These are phyloP conservation scores for Labeo calbasu DNA, from an alignment of 2,797 vertebrate genomes.

Conservation along the genomic window DNA sequence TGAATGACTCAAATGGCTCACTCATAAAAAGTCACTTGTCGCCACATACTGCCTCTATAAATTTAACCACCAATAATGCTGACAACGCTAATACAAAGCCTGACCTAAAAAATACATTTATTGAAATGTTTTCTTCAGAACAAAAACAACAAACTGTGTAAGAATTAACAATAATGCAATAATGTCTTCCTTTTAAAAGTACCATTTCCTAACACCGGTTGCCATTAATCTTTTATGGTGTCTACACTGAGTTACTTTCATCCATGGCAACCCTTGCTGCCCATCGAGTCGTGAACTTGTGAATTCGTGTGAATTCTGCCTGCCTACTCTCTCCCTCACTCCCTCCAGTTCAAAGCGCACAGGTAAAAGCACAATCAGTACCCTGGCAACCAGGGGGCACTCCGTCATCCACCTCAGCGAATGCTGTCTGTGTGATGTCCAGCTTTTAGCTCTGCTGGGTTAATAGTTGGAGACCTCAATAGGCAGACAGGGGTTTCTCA, in stretches of 20 bases:
- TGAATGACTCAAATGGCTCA: background rate
- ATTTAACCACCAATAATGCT: background rate
- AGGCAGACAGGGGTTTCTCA: conserved; percentile 27
- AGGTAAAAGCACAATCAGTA: conserved; percentile 52
- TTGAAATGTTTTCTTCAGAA: background rate
- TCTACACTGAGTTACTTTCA: conserved; percentile 12
- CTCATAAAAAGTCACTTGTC: background rate
- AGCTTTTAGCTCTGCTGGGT: conserved; percentile 47
- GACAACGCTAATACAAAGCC: background rate
- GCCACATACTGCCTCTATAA: background rate
- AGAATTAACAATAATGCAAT: background rate
- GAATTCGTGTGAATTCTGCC: conserved; percentile 23
- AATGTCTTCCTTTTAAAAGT: no score
- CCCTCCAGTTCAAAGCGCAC: conserved; percentile 38
- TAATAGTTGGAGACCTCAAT: conserved; percentile 49
- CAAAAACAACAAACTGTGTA: background rate
- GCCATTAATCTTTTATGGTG: background rate
- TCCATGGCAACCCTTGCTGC: conserved; percentile 4
- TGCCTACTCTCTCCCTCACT: conserved; percentile 36
- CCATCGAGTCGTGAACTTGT: conserved; percentile 6
- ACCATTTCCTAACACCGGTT: background rate
- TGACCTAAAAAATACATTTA: background rate
- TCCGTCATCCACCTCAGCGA: conserved; percentile 37
- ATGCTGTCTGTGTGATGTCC: conserved; percentile 46
- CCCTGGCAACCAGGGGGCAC: conserved; percentile 39